Base-by-base conservation (phyloP, 2,888 invertebrate genomes). In the Neocrepidodera transversa region DNA sequence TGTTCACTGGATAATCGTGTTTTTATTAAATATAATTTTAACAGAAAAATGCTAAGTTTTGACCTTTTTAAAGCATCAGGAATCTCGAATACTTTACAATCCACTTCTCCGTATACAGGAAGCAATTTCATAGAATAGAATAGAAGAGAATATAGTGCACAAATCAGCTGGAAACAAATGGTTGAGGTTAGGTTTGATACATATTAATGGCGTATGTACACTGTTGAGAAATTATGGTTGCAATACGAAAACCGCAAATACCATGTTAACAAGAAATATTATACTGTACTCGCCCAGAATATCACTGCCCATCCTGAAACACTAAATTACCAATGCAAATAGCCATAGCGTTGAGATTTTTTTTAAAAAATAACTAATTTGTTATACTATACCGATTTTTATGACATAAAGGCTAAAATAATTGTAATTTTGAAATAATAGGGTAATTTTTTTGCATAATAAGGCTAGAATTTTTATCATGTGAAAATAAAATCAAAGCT, bases 221-320 rank as follows among this genome's bases (percentile, higher is more conserved):
- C 20, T 55, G 43, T 43, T 43, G 60, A 55, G 60, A 51, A 60
- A 60, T 60, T 55, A 60, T 60, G 45, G 53, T 51, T 35, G 49
- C 51, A 55, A 55, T 60, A 55, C 36, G 55, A 51, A 55, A 60
- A 55, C 60, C 60, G 50, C 60, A 55, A 51, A 55, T 54, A 55
- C 55, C 50, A 60, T 60, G 51, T 47, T 26, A 60, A 56, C 51
- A 60, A 50, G 49, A 50, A 55, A 55, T 51, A 60, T 45, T 47
- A 47, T 58, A 36, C 38, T 45, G 51, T 51, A 32, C 28, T n/a
- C 40, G 45, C 20, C 8, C 47, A 36, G 35, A 54, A 54, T 54
- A 45, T 32, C 45, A 18, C 36, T 54, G 54, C 35, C 54, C 36
- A 54, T 11, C 28, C 23, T 43, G 17, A 43, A 13, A 20, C 32